Percentiles rank a stretch among this genome's conserved stretches.
phyloP scores from a whole-genome alignment of 2,888 invertebrate species.

The Boloria selene region DNA sequence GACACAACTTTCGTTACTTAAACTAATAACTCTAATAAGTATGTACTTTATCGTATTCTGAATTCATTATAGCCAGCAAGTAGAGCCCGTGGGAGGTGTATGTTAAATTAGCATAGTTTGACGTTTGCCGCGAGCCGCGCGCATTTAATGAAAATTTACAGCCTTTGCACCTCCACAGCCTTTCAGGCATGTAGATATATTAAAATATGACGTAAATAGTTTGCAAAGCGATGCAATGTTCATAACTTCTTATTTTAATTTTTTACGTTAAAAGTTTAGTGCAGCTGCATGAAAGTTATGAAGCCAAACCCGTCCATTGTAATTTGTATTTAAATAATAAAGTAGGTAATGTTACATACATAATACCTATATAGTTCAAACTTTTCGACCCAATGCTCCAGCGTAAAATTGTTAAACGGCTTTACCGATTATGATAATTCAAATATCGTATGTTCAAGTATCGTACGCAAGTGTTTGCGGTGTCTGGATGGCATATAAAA shows the following conservation, averaged over 20 bases:
- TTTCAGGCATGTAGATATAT: constrained; percentile 47
- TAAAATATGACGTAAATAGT: constrained; percentile 21
- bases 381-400: no score
- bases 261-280: neutral
- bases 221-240: constrained; percentile 15
- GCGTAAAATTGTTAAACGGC: no score
- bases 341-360: no score
- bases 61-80: constrained; percentile 12
- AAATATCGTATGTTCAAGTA: no score
- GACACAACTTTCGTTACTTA: no score
- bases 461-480: no score
- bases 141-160: constrained; percentile 65
- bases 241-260: constrained; percentile 13
- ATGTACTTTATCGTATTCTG: constrained; percentile 32
- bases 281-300: no score
- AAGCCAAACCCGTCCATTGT: no score
- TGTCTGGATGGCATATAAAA: no score
- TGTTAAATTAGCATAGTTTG: constrained; percentile 71
- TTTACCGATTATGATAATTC: no score
- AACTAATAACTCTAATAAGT: neutral
- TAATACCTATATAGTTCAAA: no score
- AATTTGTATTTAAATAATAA: no score
- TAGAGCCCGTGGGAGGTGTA: constrained; percentile 49
- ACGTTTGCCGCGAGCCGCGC: constrained; percentile 51
- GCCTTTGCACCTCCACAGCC: constrained; percentile 49